Evolutionary conservation across 2,113 vertebrate species (phyloP).

Genomic region (Tachuris rubrigastra): DNA sequence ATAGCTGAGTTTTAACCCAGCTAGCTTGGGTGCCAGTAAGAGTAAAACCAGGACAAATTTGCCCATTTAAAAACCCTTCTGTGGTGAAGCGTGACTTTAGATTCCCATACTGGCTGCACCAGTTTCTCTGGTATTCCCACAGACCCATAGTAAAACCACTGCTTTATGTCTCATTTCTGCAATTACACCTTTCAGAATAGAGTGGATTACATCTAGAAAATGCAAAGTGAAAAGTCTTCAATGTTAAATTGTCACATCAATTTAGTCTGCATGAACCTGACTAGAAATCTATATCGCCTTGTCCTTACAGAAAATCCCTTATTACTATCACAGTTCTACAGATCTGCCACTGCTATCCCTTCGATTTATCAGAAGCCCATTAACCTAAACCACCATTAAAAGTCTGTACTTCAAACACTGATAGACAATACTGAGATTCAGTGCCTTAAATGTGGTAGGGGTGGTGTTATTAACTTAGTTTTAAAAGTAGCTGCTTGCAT

Average conservation of each 20-base stretch:
- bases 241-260: not conserved
- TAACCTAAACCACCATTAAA: not conserved
- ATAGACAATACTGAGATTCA: not conserved
- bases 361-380: not conserved
- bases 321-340: not conserved
- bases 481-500: not conserved
- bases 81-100: not conserved
- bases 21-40: not conserved
- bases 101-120: not conserved
- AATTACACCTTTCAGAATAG: not conserved
- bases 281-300: not conserved
- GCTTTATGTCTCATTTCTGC: not conserved
- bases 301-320: not conserved
- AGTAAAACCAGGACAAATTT: not conserved
- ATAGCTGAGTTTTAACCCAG: not conserved
- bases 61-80: not conserved
- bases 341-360: not conserved
- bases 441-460: not conserved
- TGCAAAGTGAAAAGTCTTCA: not conserved
- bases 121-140: not conserved
- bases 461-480: not conserved
- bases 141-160: not conserved
- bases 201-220: not conserved
- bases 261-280: not conserved
- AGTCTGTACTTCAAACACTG: not conserved